Percentiles rank a stretch among this genome's conserved stretches.
phyloP scores from a whole-genome alignment of 1,140 invertebrate genomes.

The Goniozus legneri region DNA sequence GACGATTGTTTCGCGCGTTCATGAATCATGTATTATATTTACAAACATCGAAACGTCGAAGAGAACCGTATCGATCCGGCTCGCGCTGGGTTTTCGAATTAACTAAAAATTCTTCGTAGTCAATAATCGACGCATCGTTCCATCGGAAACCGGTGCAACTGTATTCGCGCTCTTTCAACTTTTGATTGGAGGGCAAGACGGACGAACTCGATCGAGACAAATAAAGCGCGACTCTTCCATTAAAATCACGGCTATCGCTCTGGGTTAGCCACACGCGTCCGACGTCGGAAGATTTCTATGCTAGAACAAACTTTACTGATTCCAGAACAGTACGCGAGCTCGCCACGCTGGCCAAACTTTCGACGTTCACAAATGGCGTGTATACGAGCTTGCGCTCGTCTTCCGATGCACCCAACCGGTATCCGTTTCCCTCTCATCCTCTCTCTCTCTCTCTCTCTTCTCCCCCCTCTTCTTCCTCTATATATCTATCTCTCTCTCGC shows the following conservation, averaged over 20 bases:
- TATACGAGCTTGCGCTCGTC: not conserved
- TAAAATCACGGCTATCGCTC: too few relatives aligned
- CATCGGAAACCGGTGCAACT: too few relatives aligned
- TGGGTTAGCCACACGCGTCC: slow-evolving; percentile 5
- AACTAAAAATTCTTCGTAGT: not conserved
- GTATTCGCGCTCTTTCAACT: too few relatives aligned
- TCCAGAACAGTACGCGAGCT: too few relatives aligned
- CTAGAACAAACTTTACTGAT: too few relatives aligned
- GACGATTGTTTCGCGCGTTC: not conserved
- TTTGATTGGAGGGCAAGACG: too few relatives aligned
- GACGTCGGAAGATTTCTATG: slow-evolving; percentile 11
- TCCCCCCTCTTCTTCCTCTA: too few relatives aligned
- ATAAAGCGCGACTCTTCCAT: not conserved
- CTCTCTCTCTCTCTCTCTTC: too few relatives aligned
- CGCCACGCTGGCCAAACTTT: too few relatives aligned
- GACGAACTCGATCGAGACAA: not conserved
- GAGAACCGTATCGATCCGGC: not conserved
- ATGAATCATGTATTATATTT: not conserved
- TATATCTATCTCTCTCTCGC: too few relatives aligned
- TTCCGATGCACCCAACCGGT: too few relatives aligned
- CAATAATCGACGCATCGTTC: not conserved
- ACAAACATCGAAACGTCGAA: not conserved
- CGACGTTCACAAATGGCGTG: not conserved
- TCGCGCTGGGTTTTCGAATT: not conserved
- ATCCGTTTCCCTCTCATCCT: too few relatives aligned